phyloP scores from a whole-genome alignment of 2,888 invertebrate genomes.

The Rotaria magnacalcarata region DNA sequence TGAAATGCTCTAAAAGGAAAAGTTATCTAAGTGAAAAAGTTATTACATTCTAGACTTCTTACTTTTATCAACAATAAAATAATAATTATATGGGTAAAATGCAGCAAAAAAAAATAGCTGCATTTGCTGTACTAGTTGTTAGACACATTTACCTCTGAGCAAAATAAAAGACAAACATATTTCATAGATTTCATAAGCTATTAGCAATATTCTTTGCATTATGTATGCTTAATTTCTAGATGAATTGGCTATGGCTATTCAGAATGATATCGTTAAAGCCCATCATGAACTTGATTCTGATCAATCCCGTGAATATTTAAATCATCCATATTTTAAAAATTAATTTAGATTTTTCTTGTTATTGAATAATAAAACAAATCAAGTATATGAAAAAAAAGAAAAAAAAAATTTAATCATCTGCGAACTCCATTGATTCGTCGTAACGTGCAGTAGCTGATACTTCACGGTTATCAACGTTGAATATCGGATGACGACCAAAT shows the following conservation, averaged over 20 bases:
- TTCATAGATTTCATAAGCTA: no score
- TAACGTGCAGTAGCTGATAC: background rate
- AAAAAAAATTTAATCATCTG: background rate
- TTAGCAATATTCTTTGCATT: slow-evolving; percentile 19
- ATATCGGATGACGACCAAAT: slow-evolving; percentile 6
- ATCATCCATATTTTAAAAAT: background rate
- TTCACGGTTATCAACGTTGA: slow-evolving; percentile 35
- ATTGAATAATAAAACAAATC: no score
- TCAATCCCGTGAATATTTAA: background rate
- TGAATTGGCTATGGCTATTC: slow-evolving; percentile 72
- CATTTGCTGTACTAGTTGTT: no score
- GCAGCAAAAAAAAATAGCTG: no score
- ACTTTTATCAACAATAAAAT: no score
- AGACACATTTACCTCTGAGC: no score
- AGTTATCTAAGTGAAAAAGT: no score
- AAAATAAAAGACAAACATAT: no score
- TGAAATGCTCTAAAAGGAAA: background rate
- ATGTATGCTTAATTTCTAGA: slow-evolving; percentile 61
- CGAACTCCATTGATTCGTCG: background rate
- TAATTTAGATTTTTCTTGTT: background rate
- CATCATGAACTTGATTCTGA: slow-evolving; percentile 52
- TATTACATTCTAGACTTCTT: no score
- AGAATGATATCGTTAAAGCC: slow-evolving; percentile 73
- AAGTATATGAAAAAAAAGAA: no score
- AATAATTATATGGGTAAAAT: no score